Percentiles rank a stretch among this genome's conserved stretches.
Conservation (phyloP, 2,888 invertebrate species). For the Maniola hyperantus region DNA sequence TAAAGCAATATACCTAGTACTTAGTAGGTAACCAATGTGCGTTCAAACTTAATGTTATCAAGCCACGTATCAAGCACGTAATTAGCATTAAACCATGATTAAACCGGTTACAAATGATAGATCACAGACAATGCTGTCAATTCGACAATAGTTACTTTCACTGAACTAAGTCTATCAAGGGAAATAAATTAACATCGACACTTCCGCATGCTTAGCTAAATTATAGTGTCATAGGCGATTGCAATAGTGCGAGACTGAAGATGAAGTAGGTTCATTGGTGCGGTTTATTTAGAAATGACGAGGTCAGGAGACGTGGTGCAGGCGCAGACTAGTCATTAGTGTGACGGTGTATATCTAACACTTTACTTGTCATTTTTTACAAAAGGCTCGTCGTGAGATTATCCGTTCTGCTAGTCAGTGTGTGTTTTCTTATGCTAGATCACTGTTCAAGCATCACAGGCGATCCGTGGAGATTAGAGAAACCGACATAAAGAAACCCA, state of each 20-base stretch:
- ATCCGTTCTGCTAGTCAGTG: too few relatives aligned
- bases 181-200: conserved; percentile 39
- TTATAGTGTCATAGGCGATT: conserved; percentile 3
- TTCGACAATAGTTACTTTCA: conserved; percentile 52
- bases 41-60: conserved; percentile 5
- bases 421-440: too few relatives aligned
- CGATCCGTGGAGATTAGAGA: too few relatives aligned
- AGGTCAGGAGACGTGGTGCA: too few relatives aligned
- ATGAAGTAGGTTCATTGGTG: neutral
- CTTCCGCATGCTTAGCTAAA: conserved; percentile 29
- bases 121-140: conserved; percentile 47
- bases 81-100: conserved; percentile 35
- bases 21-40: neutral
- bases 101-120: conserved; percentile 48
- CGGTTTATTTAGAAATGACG: neutral
- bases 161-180: conserved; percentile 40
- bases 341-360: too few relatives aligned
- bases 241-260: neutral
- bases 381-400: too few relatives aligned
- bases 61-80: too few relatives aligned
- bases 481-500: too few relatives aligned
- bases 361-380: too few relatives aligned
- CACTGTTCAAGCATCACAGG: too few relatives aligned
- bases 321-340: too few relatives aligned
- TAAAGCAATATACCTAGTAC: too few relatives aligned